Conservation (phyloP, 2,888 invertebrate species). For the Bugula neritina region DNA sequence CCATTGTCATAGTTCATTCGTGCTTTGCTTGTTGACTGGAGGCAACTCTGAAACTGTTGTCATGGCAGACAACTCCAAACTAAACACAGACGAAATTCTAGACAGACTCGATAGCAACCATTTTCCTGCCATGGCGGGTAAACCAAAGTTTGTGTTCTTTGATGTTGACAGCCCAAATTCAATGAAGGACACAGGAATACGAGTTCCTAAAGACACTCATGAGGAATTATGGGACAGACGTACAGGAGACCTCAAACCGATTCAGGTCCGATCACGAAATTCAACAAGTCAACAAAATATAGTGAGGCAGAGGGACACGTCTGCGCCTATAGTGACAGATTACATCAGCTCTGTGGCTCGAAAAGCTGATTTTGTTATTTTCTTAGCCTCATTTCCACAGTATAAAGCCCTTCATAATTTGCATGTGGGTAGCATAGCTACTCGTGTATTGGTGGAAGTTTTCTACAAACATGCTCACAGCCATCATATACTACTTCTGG, state of each 20-base stretch:
- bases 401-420: constrained; percentile 16
- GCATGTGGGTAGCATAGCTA: background rate
- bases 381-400: constrained; percentile 7
- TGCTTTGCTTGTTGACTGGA: background rate
- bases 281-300: background rate
- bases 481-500: background rate
- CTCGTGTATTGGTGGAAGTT: constrained; percentile 6
- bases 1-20: constrained; percentile 12
- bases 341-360: background rate
- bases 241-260: background rate
- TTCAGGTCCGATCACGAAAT: constrained; percentile 3
- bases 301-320: background rate
- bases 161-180: background rate
- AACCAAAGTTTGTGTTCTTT: constrained; percentile 9
- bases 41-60: background rate
- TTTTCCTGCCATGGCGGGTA: constrained; percentile 18
- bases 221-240: background rate
- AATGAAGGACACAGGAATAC: background rate
- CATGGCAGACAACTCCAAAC: background rate
- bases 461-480: constrained; percentile 23
- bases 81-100: constrained; percentile 11
- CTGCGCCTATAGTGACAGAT: background rate
- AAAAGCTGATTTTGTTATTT: constrained; percentile 2
- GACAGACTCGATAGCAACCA: constrained; percentile 18
- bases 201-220: background rate